Conservation (phyloP, 2,797 vertebrate species). For the Vultur gryphus region DNA sequence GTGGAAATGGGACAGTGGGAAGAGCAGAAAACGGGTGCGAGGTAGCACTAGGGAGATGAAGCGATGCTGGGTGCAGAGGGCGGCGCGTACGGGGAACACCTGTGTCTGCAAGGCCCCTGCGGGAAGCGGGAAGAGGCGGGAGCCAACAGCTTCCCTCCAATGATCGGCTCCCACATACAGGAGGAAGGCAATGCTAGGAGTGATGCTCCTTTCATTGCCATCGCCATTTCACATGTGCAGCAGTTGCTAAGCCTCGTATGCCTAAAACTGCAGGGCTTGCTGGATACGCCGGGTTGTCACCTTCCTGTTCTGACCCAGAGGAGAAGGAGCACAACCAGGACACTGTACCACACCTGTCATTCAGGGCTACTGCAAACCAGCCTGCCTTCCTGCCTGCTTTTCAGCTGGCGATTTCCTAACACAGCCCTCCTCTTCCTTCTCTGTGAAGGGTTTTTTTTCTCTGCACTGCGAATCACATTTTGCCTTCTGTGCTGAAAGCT, state of each 20-base stretch:
- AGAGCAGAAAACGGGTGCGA: not conserved
- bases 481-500: not conserved
- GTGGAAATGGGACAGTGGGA: not conserved
- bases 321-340: not conserved
- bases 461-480: not conserved
- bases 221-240: fast-evolving
- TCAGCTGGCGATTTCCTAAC: not conserved
- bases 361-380: not conserved
- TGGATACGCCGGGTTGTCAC: not conserved
- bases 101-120: not conserved
- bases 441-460: not conserved
- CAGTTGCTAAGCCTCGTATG: not conserved
- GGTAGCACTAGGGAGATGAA: not conserved
- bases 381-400: not conserved
- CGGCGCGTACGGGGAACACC: not conserved
- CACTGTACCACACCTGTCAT: not conserved
- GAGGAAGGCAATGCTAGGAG: not conserved
- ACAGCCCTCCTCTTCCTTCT: not conserved
- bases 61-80: not conserved
- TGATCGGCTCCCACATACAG: not conserved
- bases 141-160: not conserved
- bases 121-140: not conserved
- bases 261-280: not conserved
- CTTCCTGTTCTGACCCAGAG: not conserved
- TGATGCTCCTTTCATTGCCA: not conserved